Evolutionary conservation across 2,888 invertebrate species (phyloP).

Genomic region (Latrodectus hesperus): DNA sequence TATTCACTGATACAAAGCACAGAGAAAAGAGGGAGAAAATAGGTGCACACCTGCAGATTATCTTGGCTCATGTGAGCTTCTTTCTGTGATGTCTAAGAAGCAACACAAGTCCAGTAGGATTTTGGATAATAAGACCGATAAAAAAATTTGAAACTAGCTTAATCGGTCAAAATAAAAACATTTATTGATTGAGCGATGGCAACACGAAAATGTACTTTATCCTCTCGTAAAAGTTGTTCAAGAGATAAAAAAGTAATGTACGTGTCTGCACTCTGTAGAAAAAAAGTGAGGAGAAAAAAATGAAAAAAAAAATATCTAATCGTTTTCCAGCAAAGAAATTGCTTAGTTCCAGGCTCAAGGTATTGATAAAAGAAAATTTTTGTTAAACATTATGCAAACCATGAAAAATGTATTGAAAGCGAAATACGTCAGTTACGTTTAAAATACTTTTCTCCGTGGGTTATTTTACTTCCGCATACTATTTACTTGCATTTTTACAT

Average conservation of each 20-base stretch:
- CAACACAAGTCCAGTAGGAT: conserved; percentile 6
- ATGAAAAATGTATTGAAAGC: no score
- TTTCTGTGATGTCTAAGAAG: conserved; percentile 15
- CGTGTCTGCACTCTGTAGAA: conserved; percentile 43
- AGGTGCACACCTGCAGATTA: conserved; percentile 34
- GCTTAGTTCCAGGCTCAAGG: background rate
- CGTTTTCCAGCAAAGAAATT: background rate
- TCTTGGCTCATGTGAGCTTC: background rate
- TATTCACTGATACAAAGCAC: background rate
- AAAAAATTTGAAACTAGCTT: conserved; percentile 19
- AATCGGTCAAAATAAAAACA: conserved; percentile 67
- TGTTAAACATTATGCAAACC: no score
- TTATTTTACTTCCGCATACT: no score
- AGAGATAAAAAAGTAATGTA: conserved; percentile 20
- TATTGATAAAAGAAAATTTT: background rate
- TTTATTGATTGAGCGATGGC: conserved; percentile 65
- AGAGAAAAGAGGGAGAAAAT: background rate
- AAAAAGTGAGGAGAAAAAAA: conserved; percentile 23
- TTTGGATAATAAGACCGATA: conserved; percentile 6
- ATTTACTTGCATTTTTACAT: no score
- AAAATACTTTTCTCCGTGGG: no score
- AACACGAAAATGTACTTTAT: conserved; percentile 66
- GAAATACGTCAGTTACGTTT: no score
- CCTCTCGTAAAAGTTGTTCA: conserved; percentile 32
- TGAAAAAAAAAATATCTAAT: conserved; percentile 33